Percentiles rank a stretch among this genome's conserved stretches.
Conservation (phyloP, 2,888 invertebrate species). For the Eurytoma adleriae region DNA sequence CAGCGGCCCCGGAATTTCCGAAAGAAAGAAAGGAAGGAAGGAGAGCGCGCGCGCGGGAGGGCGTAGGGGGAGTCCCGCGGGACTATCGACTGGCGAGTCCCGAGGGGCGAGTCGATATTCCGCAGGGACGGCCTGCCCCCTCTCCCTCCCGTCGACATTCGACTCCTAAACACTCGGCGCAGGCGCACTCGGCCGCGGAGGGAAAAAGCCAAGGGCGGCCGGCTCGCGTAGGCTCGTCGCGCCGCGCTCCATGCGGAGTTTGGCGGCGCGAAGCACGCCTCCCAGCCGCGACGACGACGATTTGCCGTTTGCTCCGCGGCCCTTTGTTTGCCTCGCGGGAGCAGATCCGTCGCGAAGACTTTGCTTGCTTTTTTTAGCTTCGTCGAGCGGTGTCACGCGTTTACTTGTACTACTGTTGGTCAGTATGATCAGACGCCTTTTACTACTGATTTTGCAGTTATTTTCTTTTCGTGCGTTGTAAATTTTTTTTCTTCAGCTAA, state of each 20-base stretch:
- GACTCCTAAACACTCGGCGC: slow-evolving; percentile 70
- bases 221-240: background rate
- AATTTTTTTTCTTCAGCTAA: too few relatives aligned
- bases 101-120: slow-evolving; percentile 76
- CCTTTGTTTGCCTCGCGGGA: background rate
- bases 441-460: background rate
- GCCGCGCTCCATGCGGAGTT: slow-evolving; percentile 43
- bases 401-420: background rate
- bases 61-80: slow-evolving; percentile 71
- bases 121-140: slow-evolving; percentile 70
- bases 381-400: background rate
- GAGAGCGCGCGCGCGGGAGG: slow-evolving; percentile 21
- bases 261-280: slow-evolving; percentile 1
- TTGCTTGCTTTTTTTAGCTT: background rate
- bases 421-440: background rate
- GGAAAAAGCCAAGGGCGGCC: slow-evolving; percentile 38
- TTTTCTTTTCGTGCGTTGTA: too few relatives aligned
- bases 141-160: slow-evolving; percentile 67
- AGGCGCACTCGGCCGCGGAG: slow-evolving; percentile 63
- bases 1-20: slow-evolving; percentile 14
- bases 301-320: slow-evolving; percentile 20
- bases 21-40: slow-evolving; percentile 14
- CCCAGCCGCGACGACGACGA: background rate
- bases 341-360: too few relatives aligned
- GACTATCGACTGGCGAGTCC: slow-evolving; percentile 76